phyloP scores from a whole-genome alignment of 2,113 vertebrate species.

The Chinchilla lanigera region DNA sequence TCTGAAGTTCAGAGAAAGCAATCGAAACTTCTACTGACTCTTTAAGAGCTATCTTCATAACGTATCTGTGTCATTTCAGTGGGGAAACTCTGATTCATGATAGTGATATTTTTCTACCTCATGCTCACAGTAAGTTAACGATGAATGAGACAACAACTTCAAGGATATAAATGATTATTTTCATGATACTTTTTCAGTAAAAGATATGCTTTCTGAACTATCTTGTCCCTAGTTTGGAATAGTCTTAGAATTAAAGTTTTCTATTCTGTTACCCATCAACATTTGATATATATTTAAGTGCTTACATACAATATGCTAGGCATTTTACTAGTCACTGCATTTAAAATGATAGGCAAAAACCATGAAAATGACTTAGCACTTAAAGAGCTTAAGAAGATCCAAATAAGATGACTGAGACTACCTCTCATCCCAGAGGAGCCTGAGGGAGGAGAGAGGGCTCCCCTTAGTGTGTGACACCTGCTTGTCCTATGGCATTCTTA shows the following conservation, averaged over 20 bases:
- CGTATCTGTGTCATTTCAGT: not conserved
- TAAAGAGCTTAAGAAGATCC: not conserved
- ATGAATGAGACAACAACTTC: not conserved
- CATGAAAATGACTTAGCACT: not conserved
- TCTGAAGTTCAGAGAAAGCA: not conserved
- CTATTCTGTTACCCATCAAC: not conserved
- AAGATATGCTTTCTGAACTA: not conserved
- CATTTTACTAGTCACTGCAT: not conserved
- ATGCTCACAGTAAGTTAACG: not conserved
- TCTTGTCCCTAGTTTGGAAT: not conserved
- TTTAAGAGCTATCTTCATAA: not conserved
- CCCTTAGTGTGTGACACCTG: not conserved
- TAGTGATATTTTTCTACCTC: not conserved
- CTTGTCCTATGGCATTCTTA: too few relatives aligned
- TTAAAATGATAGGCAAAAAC: constrained; percentile 22
- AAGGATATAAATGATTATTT: not conserved
- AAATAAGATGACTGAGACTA: not conserved
- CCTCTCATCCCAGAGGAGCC: not conserved
- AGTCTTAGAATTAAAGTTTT: not conserved
- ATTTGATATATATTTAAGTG: not conserved
- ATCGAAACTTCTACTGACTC: not conserved
- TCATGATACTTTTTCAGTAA: not conserved
- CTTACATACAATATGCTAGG: not conserved
- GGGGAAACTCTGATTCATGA: not conserved
- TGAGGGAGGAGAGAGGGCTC: not conserved